phyloP scores from a whole-genome alignment of 2,888 invertebrate genomes.

The Coelinius sp. region DNA sequence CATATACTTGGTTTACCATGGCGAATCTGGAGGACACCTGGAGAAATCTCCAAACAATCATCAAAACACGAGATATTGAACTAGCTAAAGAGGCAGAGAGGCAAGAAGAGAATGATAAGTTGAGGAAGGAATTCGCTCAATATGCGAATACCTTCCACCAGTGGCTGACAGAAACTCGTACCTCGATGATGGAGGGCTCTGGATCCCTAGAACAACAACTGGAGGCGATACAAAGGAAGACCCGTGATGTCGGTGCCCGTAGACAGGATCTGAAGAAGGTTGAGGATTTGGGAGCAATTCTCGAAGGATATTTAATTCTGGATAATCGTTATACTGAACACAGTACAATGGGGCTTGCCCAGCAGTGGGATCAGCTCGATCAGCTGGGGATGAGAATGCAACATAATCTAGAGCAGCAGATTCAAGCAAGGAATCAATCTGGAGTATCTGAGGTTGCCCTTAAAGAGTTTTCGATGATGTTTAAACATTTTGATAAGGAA shows the following conservation, averaged over 20 bases:
- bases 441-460: conserved; percentile 97
- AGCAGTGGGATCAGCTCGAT: conserved; percentile 99
- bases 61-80: conserved; percentile 94
- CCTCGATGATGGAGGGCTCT: conserved; percentile 99
- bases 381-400: conserved; percentile 99
- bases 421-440: conserved; percentile 94
- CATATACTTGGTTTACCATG: conserved; percentile 99
- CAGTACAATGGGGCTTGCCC: conserved; percentile 93
- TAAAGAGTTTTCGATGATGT: conserved; percentile 99
- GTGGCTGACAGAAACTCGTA: conserved; percentile 97
- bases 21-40: conserved; percentile 99
- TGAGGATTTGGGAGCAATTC: conserved; percentile 93
- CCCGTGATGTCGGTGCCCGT: conserved; percentile 94
- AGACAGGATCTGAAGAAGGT: conserved; percentile 95
- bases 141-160: conserved; percentile 99
- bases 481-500: conserved; percentile 99
- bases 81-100: conserved; percentile 95
- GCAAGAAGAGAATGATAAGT: conserved; percentile 99
- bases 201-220: conserved; percentile 98
- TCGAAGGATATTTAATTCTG: conserved; percentile 97
- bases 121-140: conserved; percentile 98
- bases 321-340: conserved; percentile 99
- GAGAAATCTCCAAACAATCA: conserved; percentile 98
- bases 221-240: conserved; percentile 93
- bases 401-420: conserved; percentile 99